Percentiles rank a stretch among this genome's conserved stretches.
Evolutionary conservation across 2,113 vertebrate genomes (phyloP).

Genomic region (Leiothrix lutea): DNA sequence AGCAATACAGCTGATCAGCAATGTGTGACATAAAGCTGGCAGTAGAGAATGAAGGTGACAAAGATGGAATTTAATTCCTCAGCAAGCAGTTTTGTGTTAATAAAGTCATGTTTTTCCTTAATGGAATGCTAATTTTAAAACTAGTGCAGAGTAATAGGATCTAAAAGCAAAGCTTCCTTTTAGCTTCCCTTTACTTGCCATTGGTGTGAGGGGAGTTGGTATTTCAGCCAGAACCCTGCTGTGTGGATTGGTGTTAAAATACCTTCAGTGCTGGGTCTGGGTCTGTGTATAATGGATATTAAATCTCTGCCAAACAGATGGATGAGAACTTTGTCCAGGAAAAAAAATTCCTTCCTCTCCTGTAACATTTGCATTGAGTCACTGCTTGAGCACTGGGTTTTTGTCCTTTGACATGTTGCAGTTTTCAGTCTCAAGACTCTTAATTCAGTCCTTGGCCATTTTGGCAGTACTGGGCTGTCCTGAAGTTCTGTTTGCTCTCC

Average conservation of each 20-base stretch:
- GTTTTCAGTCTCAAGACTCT: background rate
- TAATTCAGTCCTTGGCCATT: background rate
- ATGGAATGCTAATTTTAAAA: background rate
- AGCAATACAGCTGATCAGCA: background rate
- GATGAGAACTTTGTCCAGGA: background rate
- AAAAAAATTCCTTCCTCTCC: background rate
- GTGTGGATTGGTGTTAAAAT: background rate
- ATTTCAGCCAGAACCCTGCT: background rate
- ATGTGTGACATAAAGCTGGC: background rate
- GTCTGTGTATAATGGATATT: background rate
- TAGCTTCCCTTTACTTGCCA: background rate
- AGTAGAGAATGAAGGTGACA: background rate
- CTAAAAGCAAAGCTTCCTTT: background rate
- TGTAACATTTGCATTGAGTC: background rate
- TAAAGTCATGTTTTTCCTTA: background rate
- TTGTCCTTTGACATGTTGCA: background rate
- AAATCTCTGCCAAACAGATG: background rate
- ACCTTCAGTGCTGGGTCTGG: background rate
- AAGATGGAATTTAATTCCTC: background rate
- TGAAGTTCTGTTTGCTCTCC: background rate
- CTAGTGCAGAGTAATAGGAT: background rate
- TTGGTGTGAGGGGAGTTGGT: rapidly evolving
- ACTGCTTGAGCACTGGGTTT: background rate
- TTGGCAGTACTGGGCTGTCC: background rate
- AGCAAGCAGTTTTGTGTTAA: background rate